phyloP scores from a whole-genome alignment of 2,888 invertebrate genomes.

The Harmothoe impar region DNA sequence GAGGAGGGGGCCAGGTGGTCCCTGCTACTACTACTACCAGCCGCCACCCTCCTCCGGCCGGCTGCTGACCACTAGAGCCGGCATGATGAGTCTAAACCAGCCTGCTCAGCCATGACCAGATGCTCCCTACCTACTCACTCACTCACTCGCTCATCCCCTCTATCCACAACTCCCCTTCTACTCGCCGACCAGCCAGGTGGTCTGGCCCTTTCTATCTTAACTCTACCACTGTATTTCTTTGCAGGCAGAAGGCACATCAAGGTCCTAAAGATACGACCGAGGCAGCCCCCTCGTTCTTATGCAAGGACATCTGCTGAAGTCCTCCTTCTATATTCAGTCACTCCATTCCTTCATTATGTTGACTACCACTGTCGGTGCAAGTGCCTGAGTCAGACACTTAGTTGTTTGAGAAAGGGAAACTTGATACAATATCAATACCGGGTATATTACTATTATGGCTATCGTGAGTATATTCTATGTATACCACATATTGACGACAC shows the following conservation, averaged over 20 bases:
- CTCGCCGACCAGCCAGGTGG: neutral
- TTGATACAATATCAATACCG: no score
- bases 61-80: neutral
- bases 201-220: conserved; percentile 23
- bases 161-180: neutral
- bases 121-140: neutral
- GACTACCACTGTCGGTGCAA: neutral
- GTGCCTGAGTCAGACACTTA: conserved; percentile 24
- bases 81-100: neutral
- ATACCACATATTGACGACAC: neutral
- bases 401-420: no score
- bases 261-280: conserved; percentile 44
- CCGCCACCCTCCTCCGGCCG: neutral
- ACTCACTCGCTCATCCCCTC: neutral
- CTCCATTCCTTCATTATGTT: neutral
- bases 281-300: conserved; percentile 43
- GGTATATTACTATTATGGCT: neutral
- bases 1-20: no score
- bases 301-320: conserved; percentile 62
- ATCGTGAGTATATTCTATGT: neutral
- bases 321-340: neutral
- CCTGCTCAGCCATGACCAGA: neutral
- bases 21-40: neutral
- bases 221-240: conserved; percentile 49
- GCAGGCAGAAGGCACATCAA: conserved; percentile 52